Conservation (phyloP, 1,140 invertebrate genomes). For the Tetramorium parvispinum region DNA sequence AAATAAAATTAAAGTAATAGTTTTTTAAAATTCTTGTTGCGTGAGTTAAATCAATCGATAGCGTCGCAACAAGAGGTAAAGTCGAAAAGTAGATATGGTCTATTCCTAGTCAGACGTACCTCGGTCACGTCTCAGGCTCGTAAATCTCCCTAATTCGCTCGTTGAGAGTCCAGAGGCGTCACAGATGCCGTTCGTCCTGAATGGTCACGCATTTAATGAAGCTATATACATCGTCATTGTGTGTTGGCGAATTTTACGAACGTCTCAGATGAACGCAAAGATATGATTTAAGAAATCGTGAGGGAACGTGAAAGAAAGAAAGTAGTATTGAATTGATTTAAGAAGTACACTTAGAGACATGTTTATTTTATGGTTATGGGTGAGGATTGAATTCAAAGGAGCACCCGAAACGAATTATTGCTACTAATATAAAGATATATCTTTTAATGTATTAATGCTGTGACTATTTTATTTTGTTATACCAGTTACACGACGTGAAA, state of each 20-base stretch:
- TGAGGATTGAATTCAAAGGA: background rate
- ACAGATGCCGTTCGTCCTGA: slow-evolving; percentile 74
- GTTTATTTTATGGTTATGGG: background rate
- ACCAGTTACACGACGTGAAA: background rate
- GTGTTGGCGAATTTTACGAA: slow-evolving; percentile 55
- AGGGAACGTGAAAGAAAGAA: background rate
- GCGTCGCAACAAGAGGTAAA: slow-evolving; percentile 57
- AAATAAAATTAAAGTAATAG: background rate
- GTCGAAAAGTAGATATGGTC: slow-evolving; percentile 74
- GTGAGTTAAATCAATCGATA: slow-evolving; percentile 41
- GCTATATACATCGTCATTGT: slow-evolving; percentile 74
- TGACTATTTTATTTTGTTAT: background rate
- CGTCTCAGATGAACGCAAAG: background rate
- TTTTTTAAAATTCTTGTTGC: background rate
- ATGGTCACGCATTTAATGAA: slow-evolving; percentile 74
- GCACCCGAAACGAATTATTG: background rate
- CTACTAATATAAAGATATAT: background rate
- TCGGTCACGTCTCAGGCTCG: slow-evolving; percentile 75
- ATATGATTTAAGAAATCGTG: background rate
- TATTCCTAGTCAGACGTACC: slow-evolving; percentile 67
- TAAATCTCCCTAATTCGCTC: slow-evolving; percentile 81
- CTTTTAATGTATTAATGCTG: background rate
- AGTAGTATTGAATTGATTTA: slow-evolving; percentile 1
- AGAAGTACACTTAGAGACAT: background rate
- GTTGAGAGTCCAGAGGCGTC: slow-evolving; percentile 75